Evolutionary conservation across 2,113 vertebrate genomes (phyloP).

Genomic region (Pseudopodoces humilis): DNA sequence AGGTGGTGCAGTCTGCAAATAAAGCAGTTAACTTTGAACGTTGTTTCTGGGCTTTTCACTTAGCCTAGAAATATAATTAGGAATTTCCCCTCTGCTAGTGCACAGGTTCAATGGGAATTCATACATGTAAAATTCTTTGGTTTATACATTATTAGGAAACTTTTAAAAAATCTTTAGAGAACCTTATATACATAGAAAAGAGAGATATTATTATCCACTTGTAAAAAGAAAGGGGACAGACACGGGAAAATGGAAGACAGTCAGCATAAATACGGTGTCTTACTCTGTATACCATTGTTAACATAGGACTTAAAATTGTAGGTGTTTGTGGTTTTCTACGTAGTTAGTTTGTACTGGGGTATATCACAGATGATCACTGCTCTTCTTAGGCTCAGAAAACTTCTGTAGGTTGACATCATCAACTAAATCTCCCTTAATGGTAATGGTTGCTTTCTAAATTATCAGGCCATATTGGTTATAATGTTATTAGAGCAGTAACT

Average conservation of each 20-base stretch:
- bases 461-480: neutral
- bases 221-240: neutral
- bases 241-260: neutral
- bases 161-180: neutral
- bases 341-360: neutral
- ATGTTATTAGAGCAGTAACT: neutral
- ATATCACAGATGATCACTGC: neutral
- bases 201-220: neutral
- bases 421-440: neutral
- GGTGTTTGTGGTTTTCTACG: neutral
- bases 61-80: neutral
- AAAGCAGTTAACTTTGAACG: neutral
- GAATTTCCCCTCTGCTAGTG: neutral
- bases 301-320: neutral
- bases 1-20: neutral
- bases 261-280: neutral
- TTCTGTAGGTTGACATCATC: neutral
- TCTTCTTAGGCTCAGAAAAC: neutral
- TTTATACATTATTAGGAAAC: neutral
- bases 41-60: neutral
- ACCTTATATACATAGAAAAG: neutral
- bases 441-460: neutral
- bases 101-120: neutral
- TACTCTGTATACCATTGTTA: neutral
- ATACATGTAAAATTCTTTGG: neutral